Base-by-base conservation (phyloP, 2,113 vertebrate genomes). In the Channa argus region DNA sequence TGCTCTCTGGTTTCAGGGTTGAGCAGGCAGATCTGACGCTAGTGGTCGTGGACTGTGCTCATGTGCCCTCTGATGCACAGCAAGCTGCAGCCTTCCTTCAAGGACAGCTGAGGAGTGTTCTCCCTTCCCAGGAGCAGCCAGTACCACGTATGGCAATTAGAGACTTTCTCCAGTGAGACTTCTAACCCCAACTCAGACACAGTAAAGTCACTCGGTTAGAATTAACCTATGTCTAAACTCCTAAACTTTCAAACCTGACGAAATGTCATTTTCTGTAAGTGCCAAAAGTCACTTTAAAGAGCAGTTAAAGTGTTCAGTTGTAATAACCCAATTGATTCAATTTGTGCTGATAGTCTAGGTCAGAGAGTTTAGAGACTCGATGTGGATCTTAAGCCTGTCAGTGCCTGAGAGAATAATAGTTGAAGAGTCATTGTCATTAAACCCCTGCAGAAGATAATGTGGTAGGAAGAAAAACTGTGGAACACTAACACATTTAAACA, bases 21-120 rank as follows among this genome's bases (percentile, higher is more conserved):
- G 71, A 88, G 39, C 86, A 89, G 80, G 92, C 92, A 0, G 92
- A 93, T 83, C 76, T 93, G 88, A 89, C 88, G 7, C 78, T 93
- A 69, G 73, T 93, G 73, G 89, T 93, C 11, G 86, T 91, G 68
- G 92, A 93, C 69, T 86, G 63, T 49, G 37, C 76, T 55, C 41
- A 59, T 6, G 73, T 93, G 5, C 83, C 83, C 5, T 44, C 69
- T n/a, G 79, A 89, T 3, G 34, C 24, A 6, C 67, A 59, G 15
- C 13, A 63, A 51, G 82, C 80, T n/a, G 55, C 33, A 39, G 55
- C n/a, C 9, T 74, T 88, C 68, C 89, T 93, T 1, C 84, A 52
- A 61, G 68, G 37, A 2, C 61, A 92, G 62, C 65, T 93, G 53
- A 64, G 46, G 4, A 78, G 49, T 0, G 63, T 93, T 50, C 73